Evolutionary conservation across 2,797 vertebrate genomes (phyloP), one percentile per base, ranked within the genome.

Genomic region (Onychomys arenicola): DNA sequence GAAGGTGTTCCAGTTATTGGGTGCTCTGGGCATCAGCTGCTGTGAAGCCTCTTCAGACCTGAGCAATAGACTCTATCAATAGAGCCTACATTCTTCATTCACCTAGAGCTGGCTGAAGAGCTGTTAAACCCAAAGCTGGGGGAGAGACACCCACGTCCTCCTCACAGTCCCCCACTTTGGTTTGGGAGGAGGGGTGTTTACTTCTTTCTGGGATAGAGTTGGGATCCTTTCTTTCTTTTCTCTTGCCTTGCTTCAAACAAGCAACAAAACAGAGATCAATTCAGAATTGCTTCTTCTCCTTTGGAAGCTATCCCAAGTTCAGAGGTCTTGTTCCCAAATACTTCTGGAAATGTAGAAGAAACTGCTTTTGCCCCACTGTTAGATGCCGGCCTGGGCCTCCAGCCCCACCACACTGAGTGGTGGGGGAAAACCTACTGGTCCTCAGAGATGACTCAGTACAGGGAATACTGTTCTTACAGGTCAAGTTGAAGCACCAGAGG

Each of bases 391-490:
- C 67, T 34, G 59, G 21, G 27, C 9, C 12, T 40, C 61, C 27
- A 2, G 40, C 17, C 29, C 61, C 6, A 84, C 13, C 61, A 1
- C 6, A 2, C 0, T 2, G 21, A 14, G 11, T 2, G 27, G 32
- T 6, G 2, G 19, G 2, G 46, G 34, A 12, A 32, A 32, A 40
- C 37, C 37, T 19, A 11, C 6, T 1, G 0, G 37, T 34, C 6
- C 77, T 19, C 14, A 5, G 77, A 21, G 77, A 73, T 8, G 49
- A 32, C 6, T 16, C 0, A 0, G 61, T 0, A 16, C 27, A 9
- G 61, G 37, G 0, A 40, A 13, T 0, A 0, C 23, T 5, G 17
- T 11, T 1, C 23, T 37, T 4, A 4, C 0, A 85, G 90, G 73
- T 23, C 3, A 49, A 61, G 71, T 7, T 0, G 8, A 37, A 73